Conservation (phyloP, 2,797 vertebrate species). For the Ataeniobius toweri region DNA sequence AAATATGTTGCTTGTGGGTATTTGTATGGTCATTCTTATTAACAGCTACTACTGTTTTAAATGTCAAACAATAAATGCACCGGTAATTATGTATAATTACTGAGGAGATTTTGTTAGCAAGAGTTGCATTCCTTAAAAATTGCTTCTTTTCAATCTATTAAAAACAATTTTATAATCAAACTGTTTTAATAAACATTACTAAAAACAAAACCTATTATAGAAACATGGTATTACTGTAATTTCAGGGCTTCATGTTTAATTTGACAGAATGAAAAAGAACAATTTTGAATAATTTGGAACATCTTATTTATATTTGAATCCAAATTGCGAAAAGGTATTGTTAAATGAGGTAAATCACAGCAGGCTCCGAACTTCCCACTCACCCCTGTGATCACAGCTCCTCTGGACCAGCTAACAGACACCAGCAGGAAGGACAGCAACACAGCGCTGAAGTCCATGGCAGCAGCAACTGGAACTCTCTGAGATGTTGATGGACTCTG, state of each 20-base stretch:
- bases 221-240: not conserved
- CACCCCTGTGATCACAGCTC: conserved; percentile 92
- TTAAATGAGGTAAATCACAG: not conserved
- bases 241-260: not conserved
- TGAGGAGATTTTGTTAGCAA: not conserved
- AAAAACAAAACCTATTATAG: not conserved
- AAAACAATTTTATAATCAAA: not conserved
- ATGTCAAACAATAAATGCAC: conserved; percentile 2
- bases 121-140: not conserved
- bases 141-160: not conserved
- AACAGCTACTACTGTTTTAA: not conserved
- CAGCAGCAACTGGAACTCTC: conserved; percentile 63
- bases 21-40: too few relatives aligned
- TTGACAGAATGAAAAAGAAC: not conserved
- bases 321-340: not conserved
- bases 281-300: not conserved
- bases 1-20: not conserved
- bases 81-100: not conserved
- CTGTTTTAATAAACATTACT: not conserved
- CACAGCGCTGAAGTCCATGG: conserved; percentile 77
- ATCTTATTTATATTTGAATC: not conserved
- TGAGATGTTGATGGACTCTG: conserved; percentile 35
- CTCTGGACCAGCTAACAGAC: conserved; percentile 78
- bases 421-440: conserved; percentile 80
- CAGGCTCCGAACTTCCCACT: conserved; percentile 61